Evolutionary conservation across 2,113 vertebrate genomes (phyloP).

Genomic region (Hippolais icterina): DNA sequence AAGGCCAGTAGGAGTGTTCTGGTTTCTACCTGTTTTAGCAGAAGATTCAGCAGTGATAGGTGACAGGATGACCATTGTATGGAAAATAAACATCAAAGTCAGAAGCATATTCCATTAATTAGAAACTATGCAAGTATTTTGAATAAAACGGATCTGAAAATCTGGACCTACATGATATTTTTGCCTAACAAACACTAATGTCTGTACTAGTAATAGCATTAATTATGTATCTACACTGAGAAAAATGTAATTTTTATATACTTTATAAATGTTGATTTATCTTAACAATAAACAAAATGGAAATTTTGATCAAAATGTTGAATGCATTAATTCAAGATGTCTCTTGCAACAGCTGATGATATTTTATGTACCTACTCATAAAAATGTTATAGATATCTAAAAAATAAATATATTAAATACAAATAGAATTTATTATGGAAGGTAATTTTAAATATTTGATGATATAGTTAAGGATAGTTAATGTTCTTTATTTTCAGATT

Average conservation of each 20-base stretch:
- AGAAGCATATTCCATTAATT: neutral
- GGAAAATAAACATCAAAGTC: neutral
- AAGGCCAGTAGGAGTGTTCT: neutral
- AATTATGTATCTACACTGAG: constrained; percentile 5
- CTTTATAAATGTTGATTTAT: constrained; percentile 32
- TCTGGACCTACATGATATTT: neutral
- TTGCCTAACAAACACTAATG: neutral
- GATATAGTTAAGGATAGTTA: constrained; percentile 60
- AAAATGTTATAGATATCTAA: constrained; percentile 44
- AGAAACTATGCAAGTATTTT: neutral
- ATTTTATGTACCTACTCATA: constrained; percentile 28
- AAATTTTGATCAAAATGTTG: constrained; percentile 49
- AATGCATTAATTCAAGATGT: constrained; percentile 35
- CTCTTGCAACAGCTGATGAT: constrained; percentile 12
- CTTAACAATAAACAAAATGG: constrained; percentile 41
- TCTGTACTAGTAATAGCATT: neutral
- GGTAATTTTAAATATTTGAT: constrained; percentile 70
- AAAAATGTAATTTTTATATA: constrained; percentile 34
- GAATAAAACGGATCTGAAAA: neutral
- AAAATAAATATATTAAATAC: constrained; percentile 53
- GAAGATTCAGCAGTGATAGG: neutral
- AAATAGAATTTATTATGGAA: constrained; percentile 45
- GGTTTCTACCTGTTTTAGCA: neutral
- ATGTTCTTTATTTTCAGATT: constrained; percentile 64
- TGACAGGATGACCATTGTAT: neutral